Conservation (phyloP, 2,113 vertebrate species). For the Chamaetylas fuelleborni region DNA sequence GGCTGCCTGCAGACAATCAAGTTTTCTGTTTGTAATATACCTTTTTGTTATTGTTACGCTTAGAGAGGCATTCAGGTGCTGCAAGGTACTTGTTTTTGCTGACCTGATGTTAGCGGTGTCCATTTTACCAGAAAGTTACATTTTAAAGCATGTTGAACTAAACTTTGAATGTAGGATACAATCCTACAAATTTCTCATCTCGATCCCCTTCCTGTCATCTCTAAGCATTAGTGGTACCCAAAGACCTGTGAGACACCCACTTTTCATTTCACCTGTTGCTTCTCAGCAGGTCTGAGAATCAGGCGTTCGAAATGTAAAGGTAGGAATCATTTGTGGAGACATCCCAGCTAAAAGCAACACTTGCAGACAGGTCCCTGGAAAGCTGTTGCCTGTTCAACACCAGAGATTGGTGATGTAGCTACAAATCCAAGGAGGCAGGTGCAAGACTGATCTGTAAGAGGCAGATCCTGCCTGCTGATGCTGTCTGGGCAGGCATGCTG, state of each 20-base stretch:
- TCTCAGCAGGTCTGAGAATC: background rate
- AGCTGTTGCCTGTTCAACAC: background rate
- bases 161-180: background rate
- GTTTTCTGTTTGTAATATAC: background rate
- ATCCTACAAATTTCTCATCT: background rate
- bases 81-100: background rate
- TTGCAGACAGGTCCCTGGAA: background rate
- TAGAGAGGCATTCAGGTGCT: background rate
- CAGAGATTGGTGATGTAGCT: fast-evolving
- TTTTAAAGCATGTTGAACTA: background rate
- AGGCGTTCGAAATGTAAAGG: background rate
- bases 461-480: background rate
- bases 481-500: background rate
- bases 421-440: background rate
- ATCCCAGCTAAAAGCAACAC: background rate
- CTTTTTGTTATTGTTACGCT: background rate
- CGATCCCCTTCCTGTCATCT: background rate
- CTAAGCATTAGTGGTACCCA: background rate
- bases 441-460: background rate
- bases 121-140: background rate
- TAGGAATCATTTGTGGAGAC: background rate
- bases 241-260: background rate
- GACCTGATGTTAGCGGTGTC: background rate
- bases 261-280: background rate
- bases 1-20: background rate